Conservation (phyloP, 2,888 invertebrate genomes). For the Heliconius erato region DNA sequence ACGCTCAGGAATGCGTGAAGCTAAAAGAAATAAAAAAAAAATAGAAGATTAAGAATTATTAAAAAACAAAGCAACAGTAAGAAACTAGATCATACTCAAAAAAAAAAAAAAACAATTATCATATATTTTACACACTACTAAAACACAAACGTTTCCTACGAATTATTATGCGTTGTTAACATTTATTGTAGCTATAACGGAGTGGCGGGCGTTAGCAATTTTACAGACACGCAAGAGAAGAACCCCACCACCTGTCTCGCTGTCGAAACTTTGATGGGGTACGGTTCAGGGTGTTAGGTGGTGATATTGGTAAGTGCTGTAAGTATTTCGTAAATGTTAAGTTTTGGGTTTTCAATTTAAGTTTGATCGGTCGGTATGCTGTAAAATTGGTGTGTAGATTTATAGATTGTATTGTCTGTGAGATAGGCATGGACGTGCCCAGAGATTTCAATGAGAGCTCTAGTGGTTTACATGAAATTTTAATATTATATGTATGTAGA, state of each 20-base stretch:
- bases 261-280: conserved; percentile 60
- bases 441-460: too few relatives aligned
- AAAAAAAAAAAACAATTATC: conserved; percentile 2
- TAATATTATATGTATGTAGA: too few relatives aligned
- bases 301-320: not conserved
- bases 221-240: conserved; percentile 17
- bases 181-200: conserved; percentile 36
- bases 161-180: conserved; percentile 36
- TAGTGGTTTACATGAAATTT: too few relatives aligned
- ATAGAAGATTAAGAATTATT: too few relatives aligned
- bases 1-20: not conserved
- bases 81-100: not conserved
- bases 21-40: too few relatives aligned
- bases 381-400: not conserved
- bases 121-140: conserved; percentile 24
- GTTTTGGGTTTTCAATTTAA: conserved; percentile 19
- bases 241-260: conserved; percentile 45
- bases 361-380: not conserved
- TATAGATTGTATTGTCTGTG: too few relatives aligned
- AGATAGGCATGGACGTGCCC: too few relatives aligned
- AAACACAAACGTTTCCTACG: conserved; percentile 12
- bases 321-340: conserved; percentile 12
- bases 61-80: not conserved
- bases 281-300: not conserved
- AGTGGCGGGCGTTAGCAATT: conserved; percentile 23